Percentiles rank a stretch among this genome's conserved stretches.
Conservation (phyloP, 2,113 vertebrate species). For the Tetraodon nigroviridis region DNA sequence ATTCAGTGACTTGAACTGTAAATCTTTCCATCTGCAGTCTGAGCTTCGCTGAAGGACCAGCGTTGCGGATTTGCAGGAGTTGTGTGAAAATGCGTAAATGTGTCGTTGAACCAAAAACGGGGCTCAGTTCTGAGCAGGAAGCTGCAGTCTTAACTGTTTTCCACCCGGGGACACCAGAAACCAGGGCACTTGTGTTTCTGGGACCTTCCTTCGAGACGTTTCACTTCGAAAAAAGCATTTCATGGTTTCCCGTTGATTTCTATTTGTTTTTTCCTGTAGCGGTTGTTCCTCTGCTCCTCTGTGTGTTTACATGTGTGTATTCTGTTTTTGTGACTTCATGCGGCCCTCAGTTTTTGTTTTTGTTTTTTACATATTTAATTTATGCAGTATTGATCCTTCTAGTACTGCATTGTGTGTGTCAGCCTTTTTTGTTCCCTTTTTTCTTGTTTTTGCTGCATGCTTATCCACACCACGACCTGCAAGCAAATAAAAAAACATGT, state of each 20-base stretch:
- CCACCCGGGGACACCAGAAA: constrained; percentile 8
- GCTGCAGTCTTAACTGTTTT: constrained; percentile 24
- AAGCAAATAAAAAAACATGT: constrained; percentile 54
- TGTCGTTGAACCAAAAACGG: neutral
- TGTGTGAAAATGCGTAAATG: neutral
- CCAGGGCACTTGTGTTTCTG: constrained; percentile 6
- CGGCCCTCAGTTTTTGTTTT: constrained; percentile 37
- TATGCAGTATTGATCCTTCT: constrained; percentile 59
- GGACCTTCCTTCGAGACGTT: constrained; percentile 13
- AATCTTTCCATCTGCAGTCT: neutral
- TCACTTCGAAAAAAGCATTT: constrained; percentile 29
- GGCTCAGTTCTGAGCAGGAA: constrained; percentile 10
- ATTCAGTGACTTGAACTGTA: neutral
- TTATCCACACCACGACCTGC: constrained; percentile 47
- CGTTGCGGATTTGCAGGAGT: neutral
- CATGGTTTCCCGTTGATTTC: constrained; percentile 60
- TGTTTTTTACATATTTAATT: constrained; percentile 41
- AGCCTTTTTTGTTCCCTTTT: constrained; percentile 61
- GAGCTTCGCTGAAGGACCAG: neutral
- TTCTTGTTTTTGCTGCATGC: constrained; percentile 53
- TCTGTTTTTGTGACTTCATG: constrained; percentile 57
- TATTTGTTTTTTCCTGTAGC: constrained; percentile 38
- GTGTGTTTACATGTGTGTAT: constrained; percentile 67
- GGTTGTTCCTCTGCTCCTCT: constrained; percentile 43
- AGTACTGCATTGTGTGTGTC: constrained; percentile 55